Evolutionary conservation across 2,888 invertebrate genomes (phyloP), one percentile per base, ranked within the genome.

Genomic region (Pycnomerus fuliginosus): DNA sequence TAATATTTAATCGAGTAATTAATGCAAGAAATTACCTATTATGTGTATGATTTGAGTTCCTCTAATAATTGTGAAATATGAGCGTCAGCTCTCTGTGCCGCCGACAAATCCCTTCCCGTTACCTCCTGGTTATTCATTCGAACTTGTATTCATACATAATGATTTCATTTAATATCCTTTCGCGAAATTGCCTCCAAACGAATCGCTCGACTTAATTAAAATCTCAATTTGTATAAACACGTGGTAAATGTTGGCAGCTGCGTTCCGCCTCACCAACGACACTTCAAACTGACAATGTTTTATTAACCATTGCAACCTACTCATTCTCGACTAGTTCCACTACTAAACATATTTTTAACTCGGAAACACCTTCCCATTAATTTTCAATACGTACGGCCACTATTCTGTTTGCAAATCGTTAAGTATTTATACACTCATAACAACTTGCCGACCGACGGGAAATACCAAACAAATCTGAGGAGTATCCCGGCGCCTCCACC

Each of bases 11-110:
- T 69, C 70, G 69, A 71, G 71, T 73, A 73, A 73, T 73, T 73
- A 73, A 73, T 73, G 72, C 73, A 73, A 73, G 73, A 73, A 73
- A 73, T 73, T 73, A 73, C 72, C 73, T 72, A 72, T 73, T 73
- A 73, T 73, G 70, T 68, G 70, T 71, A 72, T 71, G 71, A 72
- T 72, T 73, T 70, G 70, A 70, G 69, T 68, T 66, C 67, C 70
- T 67, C 67, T 68, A 68, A 70, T 72, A 70, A 72, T 72, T 71
- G 71, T 71, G 71, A 72, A 72, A 71, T 72, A 71, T 68, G 68
- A 69, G 66, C 61, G 53, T 55, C 56, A 49, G 60, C 53, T 57
- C 48, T n/a, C n/a, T 44, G 39, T 44, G 44, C 37, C 38, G 45
- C 30, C 34, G 47, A 43, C 43, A 47, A 47, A 47, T 43, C 47